Evolutionary conservation across 2,888 invertebrate species (phyloP).

Genomic region (Agonopterix alstromeriana): DNA sequence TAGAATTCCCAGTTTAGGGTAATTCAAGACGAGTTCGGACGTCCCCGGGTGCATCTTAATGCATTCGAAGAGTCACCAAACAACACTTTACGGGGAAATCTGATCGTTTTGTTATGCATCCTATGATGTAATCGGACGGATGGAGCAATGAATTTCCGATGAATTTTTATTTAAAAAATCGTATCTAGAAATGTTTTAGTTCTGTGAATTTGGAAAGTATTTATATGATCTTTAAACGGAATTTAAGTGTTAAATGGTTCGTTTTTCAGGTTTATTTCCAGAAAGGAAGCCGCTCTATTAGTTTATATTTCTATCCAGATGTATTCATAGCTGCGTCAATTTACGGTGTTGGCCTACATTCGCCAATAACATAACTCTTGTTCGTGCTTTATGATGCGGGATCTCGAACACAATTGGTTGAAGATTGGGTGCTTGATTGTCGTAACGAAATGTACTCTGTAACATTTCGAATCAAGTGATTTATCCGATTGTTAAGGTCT

Average conservation of each 20-base stretch:
- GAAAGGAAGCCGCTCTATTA: no score
- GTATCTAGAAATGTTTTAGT: no score
- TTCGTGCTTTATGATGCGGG: neutral
- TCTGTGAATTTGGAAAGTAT: no score
- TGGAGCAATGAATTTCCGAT: slow-evolving; percentile 8
- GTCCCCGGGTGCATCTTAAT: slow-evolving; percentile 40
- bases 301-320: slow-evolving; percentile 1
- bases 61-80: slow-evolving; percentile 26
- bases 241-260: no score
- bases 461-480: no score
- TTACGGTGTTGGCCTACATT: slow-evolving; percentile 4
- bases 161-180: no score
- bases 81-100: slow-evolving; percentile 40
- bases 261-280: no score
- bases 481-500: no score
- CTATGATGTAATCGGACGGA: slow-evolving; percentile 33
- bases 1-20: slow-evolving; percentile 28
- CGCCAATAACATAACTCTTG: slow-evolving; percentile 1
- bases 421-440: no score
- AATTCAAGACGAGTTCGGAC: slow-evolving; percentile 23
- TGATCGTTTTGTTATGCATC: slow-evolving; percentile 45
- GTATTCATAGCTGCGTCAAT: slow-evolving; percentile 1
- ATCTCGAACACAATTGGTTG: neutral
- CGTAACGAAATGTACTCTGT: no score
- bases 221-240: no score